Conservation (phyloP, 2,888 invertebrate species). For the Drosophila cyrtoloma region DNA sequence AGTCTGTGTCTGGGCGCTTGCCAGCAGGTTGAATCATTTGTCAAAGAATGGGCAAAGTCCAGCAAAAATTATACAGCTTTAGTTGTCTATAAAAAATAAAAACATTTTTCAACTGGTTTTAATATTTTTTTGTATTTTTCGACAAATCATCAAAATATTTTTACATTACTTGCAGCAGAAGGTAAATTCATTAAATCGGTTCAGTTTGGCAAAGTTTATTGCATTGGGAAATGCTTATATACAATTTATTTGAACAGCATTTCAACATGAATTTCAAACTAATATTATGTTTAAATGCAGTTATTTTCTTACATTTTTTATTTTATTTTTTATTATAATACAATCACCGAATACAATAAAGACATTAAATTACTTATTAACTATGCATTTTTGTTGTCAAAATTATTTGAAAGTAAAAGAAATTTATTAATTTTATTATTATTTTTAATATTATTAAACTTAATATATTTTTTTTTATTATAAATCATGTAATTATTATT, state of each 20-base stretch:
- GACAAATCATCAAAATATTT: not conserved
- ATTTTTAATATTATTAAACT: no score
- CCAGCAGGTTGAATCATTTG: slow-evolving; percentile 63
- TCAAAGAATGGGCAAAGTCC: slow-evolving; percentile 17
- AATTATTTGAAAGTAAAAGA: no score
- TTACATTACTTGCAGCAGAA: not conserved
- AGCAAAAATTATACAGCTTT: not conserved
- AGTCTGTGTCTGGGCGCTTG: slow-evolving; percentile 36
- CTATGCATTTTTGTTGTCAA: not conserved
- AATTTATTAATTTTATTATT: no score
- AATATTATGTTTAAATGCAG: not conserved
- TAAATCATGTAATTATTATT: not conserved
- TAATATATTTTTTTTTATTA: no score
- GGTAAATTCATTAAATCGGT: not conserved
- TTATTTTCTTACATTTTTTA: not conserved
- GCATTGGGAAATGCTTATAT: not conserved
- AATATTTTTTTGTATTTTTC: no score
- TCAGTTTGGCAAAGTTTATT: not conserved
- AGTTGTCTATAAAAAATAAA: not conserved
- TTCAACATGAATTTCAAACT: not conserved
- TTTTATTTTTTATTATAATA: not conserved
- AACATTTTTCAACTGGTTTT: slow-evolving; percentile 1
- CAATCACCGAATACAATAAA: no score
- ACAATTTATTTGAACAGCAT: not conserved
- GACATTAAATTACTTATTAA: no score